A percentile compares a stretch with the other conserved stretches of the same genome.
Evolutionary conservation across 2,113 vertebrate genomes (phyloP).

Genomic region (Cochlearius cochlearius): DNA sequence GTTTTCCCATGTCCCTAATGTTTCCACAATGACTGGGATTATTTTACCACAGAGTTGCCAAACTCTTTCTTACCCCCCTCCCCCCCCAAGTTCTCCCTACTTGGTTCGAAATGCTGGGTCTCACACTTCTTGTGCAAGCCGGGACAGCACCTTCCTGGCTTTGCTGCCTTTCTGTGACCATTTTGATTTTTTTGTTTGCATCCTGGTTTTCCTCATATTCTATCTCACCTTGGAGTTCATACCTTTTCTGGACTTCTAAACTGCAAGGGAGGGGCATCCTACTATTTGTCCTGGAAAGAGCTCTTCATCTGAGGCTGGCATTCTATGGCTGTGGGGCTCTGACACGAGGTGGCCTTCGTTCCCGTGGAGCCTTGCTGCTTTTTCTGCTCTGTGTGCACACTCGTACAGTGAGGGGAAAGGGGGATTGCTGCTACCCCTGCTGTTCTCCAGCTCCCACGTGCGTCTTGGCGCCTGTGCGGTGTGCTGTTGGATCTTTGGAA

Average conservation of each 20-base stretch:
- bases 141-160: background rate
- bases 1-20: background rate
- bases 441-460: background rate
- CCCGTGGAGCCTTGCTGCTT: background rate
- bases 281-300: background rate
- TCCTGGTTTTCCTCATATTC: background rate
- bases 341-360: accelerated
- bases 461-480: background rate
- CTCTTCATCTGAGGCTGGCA: background rate
- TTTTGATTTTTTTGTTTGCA: background rate
- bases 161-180: background rate
- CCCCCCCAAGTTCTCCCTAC: background rate
- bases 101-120: background rate
- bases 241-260: background rate
- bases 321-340: background rate
- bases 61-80: background rate
- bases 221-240: background rate
- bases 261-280: background rate
- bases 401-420: background rate
- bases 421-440: background rate
- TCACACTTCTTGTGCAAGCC: background rate
- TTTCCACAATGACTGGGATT: background rate
- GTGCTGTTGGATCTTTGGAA: background rate
- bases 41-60: background rate
- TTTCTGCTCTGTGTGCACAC: background rate